phyloP scores from a whole-genome alignment of 2,113 vertebrate genomes.

The Xiphorhynchus elegans region DNA sequence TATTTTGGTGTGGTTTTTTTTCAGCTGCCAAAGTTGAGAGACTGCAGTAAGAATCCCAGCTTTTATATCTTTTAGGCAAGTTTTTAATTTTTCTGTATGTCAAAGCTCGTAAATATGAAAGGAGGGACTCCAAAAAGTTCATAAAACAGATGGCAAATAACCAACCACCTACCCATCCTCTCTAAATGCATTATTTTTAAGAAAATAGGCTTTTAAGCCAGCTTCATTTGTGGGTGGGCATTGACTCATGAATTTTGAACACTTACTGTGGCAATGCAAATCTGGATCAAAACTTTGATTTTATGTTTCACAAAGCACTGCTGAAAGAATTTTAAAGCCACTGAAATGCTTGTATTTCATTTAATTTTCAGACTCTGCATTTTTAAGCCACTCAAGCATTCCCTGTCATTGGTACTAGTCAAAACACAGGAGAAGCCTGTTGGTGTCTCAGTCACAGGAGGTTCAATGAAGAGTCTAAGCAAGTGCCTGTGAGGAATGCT shows the following conservation, averaged over 20 bases:
- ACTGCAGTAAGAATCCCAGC: background rate
- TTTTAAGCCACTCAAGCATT: background rate
- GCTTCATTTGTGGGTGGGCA: constrained; percentile 50
- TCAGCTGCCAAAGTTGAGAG: background rate
- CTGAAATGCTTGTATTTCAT: background rate
- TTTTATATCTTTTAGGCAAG: background rate
- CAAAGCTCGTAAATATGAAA: constrained; percentile 18
- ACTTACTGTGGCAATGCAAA: constrained; percentile 15
- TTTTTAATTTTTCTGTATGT: background rate
- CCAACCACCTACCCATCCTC: constrained; percentile 45
- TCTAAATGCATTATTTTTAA: constrained; percentile 64
- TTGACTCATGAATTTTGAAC: constrained; percentile 55
- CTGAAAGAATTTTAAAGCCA: background rate
- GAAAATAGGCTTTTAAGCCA: constrained; percentile 48
- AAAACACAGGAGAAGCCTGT: background rate
- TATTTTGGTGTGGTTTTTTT: background rate
- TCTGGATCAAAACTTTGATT: constrained; percentile 16
- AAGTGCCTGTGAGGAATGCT: background rate
- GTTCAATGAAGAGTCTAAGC: background rate
- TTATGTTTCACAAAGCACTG: background rate
- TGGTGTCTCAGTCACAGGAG: background rate
- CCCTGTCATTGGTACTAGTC: background rate
- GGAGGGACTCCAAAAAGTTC: background rate
- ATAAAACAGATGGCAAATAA: constrained; percentile 62
- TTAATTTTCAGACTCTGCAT: background rate